Evolutionary conservation across 2,888 invertebrate genomes (phyloP).

Genomic region (Allolobophora icterica): DNA sequence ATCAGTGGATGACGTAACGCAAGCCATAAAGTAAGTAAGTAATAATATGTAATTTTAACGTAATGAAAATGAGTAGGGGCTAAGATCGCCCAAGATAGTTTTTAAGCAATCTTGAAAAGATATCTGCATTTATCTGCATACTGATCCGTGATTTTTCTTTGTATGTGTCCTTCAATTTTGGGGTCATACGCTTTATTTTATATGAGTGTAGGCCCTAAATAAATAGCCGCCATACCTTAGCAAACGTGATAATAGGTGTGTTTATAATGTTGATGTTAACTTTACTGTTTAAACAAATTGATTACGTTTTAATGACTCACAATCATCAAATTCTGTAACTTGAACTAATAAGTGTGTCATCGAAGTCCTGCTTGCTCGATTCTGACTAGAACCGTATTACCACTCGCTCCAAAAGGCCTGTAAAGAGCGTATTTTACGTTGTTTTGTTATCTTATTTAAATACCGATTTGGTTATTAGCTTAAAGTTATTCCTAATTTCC

Average conservation of each 20-base stretch:
- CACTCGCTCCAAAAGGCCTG: neutral
- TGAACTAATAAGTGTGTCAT: neutral
- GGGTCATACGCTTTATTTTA: no score
- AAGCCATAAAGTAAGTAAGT: no score
- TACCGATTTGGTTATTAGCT: neutral
- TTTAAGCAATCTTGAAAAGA: no score
- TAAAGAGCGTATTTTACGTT: neutral
- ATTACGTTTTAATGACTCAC: neutral
- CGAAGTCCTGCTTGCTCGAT: neutral
- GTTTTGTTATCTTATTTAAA: neutral
- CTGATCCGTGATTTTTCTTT: no score
- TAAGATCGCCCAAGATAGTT: no score
- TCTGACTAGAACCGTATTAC: neutral
- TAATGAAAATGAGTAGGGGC: no score
- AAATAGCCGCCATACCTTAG: no score
- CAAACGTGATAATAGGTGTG: neutral
- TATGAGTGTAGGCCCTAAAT: no score
- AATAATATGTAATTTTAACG: no score
- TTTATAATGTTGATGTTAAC: conserved; percentile 17
- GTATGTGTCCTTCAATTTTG: no score
- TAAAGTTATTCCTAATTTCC: neutral
- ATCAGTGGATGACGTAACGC: no score
- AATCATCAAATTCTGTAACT: neutral
- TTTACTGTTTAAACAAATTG: neutral
- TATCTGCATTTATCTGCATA: no score